phyloP scores from a whole-genome alignment of 1,140 invertebrate species.

The Pogonognathellus flavescens region DNA sequence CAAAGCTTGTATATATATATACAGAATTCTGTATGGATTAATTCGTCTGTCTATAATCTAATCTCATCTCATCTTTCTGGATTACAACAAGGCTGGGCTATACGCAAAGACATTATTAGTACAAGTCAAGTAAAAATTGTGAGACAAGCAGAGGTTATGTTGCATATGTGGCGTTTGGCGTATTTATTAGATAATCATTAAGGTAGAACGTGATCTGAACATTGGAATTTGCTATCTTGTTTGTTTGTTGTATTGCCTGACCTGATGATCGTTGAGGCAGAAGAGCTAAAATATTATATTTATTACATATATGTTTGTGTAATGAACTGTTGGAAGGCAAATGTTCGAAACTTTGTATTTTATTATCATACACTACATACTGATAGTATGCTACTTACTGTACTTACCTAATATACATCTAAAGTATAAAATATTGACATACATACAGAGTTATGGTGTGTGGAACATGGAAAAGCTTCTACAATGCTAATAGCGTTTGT shows the following conservation, averaged over 20 bases:
- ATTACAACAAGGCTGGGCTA: neutral
- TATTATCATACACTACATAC: too few species aligned
- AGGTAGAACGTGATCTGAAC: slow-evolving; percentile 43
- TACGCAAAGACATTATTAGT: neutral
- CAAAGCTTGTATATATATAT: too few species aligned
- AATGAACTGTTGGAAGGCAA: too few species aligned
- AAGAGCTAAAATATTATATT: neutral
- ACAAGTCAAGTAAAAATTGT: neutral
- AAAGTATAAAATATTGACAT: too few species aligned
- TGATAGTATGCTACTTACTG: too few species aligned
- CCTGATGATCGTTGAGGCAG: neutral
- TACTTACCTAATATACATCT: too few species aligned
- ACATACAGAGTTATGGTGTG: too few species aligned
- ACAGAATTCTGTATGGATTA: neutral
- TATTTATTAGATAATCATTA: slow-evolving; percentile 6
- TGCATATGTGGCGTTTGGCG: neutral
- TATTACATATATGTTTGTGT: too few species aligned
- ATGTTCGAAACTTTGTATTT: too few species aligned
- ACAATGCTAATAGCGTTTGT: too few species aligned
- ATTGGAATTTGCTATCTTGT: slow-evolving; percentile 43
- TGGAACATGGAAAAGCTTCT: too few species aligned
- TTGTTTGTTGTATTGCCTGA: slow-evolving; percentile 28
- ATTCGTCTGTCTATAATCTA: neutral
- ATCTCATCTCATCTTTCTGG: neutral
- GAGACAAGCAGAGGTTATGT: neutral